Base-by-base conservation (phyloP, 2,888 invertebrate species). In the Mesopsocus fuscifrons region DNA sequence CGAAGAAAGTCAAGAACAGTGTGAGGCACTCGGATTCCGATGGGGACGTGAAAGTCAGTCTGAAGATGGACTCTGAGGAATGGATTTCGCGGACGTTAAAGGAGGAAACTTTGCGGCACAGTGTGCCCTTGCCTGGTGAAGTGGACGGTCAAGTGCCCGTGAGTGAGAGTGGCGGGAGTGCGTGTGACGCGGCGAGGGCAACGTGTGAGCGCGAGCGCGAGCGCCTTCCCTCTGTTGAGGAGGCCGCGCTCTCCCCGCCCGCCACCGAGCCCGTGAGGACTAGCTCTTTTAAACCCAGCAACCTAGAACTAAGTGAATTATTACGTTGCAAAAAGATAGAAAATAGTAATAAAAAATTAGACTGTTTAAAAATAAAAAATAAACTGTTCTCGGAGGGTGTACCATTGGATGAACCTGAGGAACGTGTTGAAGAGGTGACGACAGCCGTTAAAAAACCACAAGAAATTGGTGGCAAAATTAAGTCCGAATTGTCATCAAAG, bases 401-500 rank as follows among this genome's bases (percentile, higher is more conserved):
- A 20, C 55, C 52, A 40, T 44, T 46, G 8, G 56, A 57, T 2
- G 35, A 46, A 6, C 56, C 55, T 21, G 49, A 45, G 34, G 33
- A 22, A 23, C 17, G 38, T 15, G 43, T 35, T 15, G 52, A 51
- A 43, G 41, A 47, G 2, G 52, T 51, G 46, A 51, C 49, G 1
- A 49, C 48, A 15, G 38, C 52, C 9, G 26, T 47, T 11, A 41
- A 47, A 3, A 58, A 57, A 44, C 44, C 41, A 41, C 56, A 54
- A 42, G 48, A 33, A 16, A 45, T 53, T 9, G 44, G 48, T 41
- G 57, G 57, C 26, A 59, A 60, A 22, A 32, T 58, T 20, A 59
- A 58, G 42, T 59, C 57, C 47, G 58, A 59, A 40, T 46, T 53
- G 31, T 38, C 54, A n/a, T 35, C 44, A 1, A 55, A 56, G 22